Base-by-base conservation (phyloP, 2,113 vertebrate species). In the Neogobius melanostomus region DNA sequence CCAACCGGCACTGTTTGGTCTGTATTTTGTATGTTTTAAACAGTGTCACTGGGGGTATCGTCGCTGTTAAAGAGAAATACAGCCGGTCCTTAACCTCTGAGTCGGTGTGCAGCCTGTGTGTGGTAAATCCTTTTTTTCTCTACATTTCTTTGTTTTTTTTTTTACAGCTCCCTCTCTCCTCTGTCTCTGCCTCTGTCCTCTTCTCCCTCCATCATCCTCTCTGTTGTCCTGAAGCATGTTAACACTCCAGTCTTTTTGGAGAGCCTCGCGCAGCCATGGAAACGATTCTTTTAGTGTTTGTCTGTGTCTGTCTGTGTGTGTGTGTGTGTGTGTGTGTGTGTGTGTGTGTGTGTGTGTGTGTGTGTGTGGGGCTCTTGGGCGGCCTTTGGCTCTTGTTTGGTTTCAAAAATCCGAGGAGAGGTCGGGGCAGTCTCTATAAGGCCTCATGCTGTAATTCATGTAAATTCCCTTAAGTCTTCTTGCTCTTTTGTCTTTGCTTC, bases 201-300 rank as follows among this genome's bases (percentile, higher is more conserved):
- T 74, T 70, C 72, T 83, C 78, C 63, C 80, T 85, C 85, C 81
- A 85, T 85, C 83, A 79, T 85, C 63, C 82, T 79, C 79, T 67
- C 87, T 79, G 82, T 90, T 91, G 82, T 93, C 80, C 79, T 53
- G 73, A 69, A 85, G 47, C 76, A 28, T 88, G 90, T 90, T 91
- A 90, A 91, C 87, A 89, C 91, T 90, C 69, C 81, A 83, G 71
- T 82, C 91, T 85, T 92, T 88, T 87, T 90, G 90, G 84, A 91
- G 89, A 92, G 91, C 80, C 93, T 88, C 89, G 74, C 71, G 88
- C 83, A 82, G 73, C 91, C 69, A 80, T 93, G 91, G 91, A 91
- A 94, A 91, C 87, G 67, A 83, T 77, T 77, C 74, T 85, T 82
- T 84, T 88, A 81, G 87, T 71, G 74, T 53, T 67, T 67, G 48